Percentiles rank a stretch among this genome's conserved stretches.
phyloP scores from a whole-genome alignment of 92 coral and sea anemone genomes.

The Muricea muricata region DNA sequence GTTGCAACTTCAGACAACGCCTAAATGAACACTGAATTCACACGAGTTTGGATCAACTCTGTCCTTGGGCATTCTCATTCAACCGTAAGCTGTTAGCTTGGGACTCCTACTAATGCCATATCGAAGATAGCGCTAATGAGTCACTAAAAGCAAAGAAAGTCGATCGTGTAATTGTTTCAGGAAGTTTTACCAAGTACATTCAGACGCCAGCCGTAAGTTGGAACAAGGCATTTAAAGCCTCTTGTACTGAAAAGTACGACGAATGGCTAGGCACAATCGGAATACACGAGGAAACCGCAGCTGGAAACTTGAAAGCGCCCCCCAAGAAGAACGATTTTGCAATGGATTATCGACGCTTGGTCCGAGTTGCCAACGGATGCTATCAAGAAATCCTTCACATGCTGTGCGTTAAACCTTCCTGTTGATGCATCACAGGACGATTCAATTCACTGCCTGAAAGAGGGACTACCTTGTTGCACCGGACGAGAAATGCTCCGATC shows the following conservation, averaged over 20 bases:
- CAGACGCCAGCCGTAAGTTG: slow-evolving; percentile 68
- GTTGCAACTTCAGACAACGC: slow-evolving; percentile 58
- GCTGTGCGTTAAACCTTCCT: slow-evolving; percentile 65
- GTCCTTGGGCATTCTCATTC: slow-evolving; percentile 50
- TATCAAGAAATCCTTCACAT: slow-evolving; percentile 62
- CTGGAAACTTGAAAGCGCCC: slow-evolving; percentile 70
- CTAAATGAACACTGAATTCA: slow-evolving; percentile 48
- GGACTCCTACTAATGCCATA: slow-evolving; percentile 67
- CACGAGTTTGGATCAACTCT: slow-evolving; percentile 52
- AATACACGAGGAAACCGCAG: slow-evolving; percentile 69
- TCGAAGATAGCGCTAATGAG: slow-evolving; percentile 58
- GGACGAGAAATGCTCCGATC: slow-evolving; percentile 60
- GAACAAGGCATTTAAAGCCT: slow-evolving; percentile 21
- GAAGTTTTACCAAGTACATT: slow-evolving; percentile 61
- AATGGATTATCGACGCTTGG: slow-evolving; percentile 70
- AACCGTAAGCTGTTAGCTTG: slow-evolving; percentile 52
- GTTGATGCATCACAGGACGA: slow-evolving; percentile 67
- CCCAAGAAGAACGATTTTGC: slow-evolving; percentile 71
- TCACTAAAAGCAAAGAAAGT: slow-evolving; percentile 48
- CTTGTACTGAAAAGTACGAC: slow-evolving; percentile 44
- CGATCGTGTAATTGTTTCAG: slow-evolving; percentile 68
- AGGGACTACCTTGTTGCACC: slow-evolving; percentile 74
- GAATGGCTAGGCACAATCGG: slow-evolving; percentile 59
- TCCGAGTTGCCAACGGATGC: slow-evolving; percentile 61
- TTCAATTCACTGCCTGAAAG: slow-evolving; percentile 72